These are phyloP conservation scores for Phylloscopus whistleri DNA, from an alignment of 2,113 vertebrate species.

Conservation along the genomic window DNA sequence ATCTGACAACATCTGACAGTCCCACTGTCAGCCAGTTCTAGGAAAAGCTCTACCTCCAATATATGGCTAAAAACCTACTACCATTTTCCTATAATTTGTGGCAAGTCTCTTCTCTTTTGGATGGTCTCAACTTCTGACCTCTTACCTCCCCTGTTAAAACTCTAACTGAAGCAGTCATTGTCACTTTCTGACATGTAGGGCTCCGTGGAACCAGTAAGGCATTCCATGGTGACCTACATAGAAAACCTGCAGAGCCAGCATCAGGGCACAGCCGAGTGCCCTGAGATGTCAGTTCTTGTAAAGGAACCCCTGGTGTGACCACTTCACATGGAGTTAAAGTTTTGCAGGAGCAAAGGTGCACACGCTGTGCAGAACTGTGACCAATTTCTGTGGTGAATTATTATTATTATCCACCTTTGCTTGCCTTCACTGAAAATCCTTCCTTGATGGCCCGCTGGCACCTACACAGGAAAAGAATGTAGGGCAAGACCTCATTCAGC, in stretches of 20 bases:
- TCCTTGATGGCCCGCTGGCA: not conserved
- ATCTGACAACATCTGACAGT: not conserved
- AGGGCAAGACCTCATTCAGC: not conserved
- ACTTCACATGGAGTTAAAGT: slow-evolving; percentile 4
- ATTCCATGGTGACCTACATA: not conserved
- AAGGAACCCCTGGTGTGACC: not conserved
- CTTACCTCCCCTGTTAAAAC: not conserved
- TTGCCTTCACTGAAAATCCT: not conserved
- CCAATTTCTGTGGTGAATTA: not conserved
- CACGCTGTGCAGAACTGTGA: not conserved
- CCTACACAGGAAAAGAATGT: not conserved
- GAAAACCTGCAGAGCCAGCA: not conserved
- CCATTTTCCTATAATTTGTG: not conserved
- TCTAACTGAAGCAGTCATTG: not conserved
- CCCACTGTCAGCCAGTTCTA: not conserved
- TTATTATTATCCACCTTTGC: not conserved
- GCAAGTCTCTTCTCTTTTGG: not conserved
- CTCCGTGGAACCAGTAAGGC: not conserved
- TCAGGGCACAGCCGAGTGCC: not conserved
- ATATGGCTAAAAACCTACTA: not conserved
- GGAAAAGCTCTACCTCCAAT: not conserved
- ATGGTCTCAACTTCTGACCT: not conserved
- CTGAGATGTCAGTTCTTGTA: not conserved
- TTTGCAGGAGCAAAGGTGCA: not conserved
- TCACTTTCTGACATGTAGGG: not conserved